Conservation (phyloP, 2,113 vertebrate genomes). For the Columbina picui region DNA sequence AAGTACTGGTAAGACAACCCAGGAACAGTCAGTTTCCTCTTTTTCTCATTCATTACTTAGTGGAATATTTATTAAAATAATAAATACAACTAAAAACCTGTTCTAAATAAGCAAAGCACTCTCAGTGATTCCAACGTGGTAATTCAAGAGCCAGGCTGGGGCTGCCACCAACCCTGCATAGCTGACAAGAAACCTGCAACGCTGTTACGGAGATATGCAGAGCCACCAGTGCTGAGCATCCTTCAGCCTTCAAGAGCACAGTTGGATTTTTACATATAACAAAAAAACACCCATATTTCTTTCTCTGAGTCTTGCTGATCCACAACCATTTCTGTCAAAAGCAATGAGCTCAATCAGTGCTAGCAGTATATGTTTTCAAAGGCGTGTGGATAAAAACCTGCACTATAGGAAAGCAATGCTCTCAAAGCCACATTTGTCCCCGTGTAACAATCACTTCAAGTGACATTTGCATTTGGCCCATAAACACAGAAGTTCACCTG, state of each 20-base stretch:
- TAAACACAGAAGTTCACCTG: conserved; percentile 85
- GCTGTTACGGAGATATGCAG: neutral
- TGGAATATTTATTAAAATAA: neutral
- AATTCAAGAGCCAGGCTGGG: accelerated
- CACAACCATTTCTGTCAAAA: conserved; percentile 48
- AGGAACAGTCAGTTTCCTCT: neutral
- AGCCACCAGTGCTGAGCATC: neutral
- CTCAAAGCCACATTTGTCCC: conserved; percentile 2
- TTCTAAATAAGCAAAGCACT: neutral
- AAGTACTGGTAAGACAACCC: no score
- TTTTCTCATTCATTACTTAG: neutral
- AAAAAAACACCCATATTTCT: neutral
- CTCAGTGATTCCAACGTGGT: accelerated
- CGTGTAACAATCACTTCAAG: conserved; percentile 74
- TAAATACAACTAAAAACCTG: no score
- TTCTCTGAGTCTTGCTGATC: conserved; percentile 2
- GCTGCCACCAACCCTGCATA: neutral
- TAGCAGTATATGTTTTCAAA: neutral
- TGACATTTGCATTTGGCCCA: conserved; percentile 86
- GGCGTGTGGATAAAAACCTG: neutral
- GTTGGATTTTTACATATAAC: neutral
- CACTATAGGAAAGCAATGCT: neutral
- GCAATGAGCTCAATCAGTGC: conserved; percentile 9
- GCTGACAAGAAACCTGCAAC: neutral
- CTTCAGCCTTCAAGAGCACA: neutral